These are phyloP conservation scores for Melieria omissa DNA, from an alignment of 2,888 invertebrate species.

Conservation along the genomic window DNA sequence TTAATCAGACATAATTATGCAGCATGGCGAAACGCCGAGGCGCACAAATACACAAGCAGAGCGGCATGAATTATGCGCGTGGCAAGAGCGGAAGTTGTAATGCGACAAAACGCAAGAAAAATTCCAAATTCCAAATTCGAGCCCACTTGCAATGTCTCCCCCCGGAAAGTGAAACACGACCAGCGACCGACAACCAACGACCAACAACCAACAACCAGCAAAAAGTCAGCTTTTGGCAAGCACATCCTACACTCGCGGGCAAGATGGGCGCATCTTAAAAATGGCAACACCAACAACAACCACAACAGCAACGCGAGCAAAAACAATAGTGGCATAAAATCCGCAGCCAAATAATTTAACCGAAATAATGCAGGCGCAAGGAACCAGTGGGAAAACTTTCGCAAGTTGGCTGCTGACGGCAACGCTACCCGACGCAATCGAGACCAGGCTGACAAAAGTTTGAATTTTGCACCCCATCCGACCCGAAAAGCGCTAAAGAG, in stretches of 20 bases:
- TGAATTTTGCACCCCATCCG: conserved; percentile 33
- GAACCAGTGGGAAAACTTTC: background rate
- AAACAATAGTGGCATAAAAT: conserved; percentile 22
- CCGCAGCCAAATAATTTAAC: too few species aligned
- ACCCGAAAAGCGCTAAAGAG: conserved; percentile 35
- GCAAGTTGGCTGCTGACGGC: background rate
- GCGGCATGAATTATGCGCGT: conserved; percentile 18
- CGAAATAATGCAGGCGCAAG: too few species aligned
- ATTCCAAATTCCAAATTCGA: conserved; percentile 13
- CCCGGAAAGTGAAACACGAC: too few species aligned
- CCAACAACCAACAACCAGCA: background rate
- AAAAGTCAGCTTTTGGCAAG: conserved; percentile 30
- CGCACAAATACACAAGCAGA: background rate
- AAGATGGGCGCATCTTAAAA: conserved; percentile 40
- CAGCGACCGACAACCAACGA: too few species aligned
- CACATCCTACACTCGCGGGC: conserved; percentile 22
- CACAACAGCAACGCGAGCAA: conserved; percentile 22
- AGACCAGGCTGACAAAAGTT: background rate
- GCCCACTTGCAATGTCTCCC: background rate
- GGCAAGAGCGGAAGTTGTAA: conserved; percentile 46
- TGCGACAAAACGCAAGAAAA: conserved; percentile 39
- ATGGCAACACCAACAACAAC: conserved; percentile 26
- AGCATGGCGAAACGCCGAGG: background rate
- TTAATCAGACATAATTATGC: conserved; percentile 23
- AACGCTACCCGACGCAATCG: background rate